Evolutionary conservation across 2,888 invertebrate genomes (phyloP).

Genomic region (Branchipolynoe longqiensis): DNA sequence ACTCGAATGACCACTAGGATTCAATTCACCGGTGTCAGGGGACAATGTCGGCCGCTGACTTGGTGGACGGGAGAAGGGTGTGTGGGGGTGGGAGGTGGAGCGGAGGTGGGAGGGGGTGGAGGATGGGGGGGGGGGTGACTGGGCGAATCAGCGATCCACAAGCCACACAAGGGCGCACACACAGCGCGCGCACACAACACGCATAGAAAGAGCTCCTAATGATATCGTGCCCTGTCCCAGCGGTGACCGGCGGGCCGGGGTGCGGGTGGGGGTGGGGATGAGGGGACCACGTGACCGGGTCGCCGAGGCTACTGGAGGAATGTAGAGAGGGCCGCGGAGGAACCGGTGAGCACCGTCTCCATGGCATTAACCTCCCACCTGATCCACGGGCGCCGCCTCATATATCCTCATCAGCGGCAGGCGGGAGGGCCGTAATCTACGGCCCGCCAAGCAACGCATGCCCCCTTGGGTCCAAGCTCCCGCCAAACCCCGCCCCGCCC

Average conservation of each 20-base stretch:
- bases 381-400: not conserved
- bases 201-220: constrained; percentile 34
- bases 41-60: not conserved
- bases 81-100: too few relatives aligned
- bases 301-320: not conserved
- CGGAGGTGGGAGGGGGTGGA: too few relatives aligned
- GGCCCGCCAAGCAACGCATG: not conserved
- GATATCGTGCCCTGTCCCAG: constrained; percentile 12
- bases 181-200: not conserved
- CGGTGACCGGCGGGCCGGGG: constrained; percentile 15
- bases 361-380: constrained; percentile 47
- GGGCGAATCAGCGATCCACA: not conserved
- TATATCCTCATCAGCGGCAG: constrained; percentile 19
- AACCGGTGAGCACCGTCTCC: not conserved
- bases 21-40: constrained; percentile 33
- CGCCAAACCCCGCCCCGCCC: not conserved
- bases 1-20: not conserved
- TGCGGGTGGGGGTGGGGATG: not conserved
- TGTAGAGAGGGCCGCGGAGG: not conserved
- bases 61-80: too few relatives aligned
- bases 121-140: not conserved
- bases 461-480: not conserved
- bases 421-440: constrained; percentile 12
- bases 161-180: too few relatives aligned
- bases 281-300: not conserved